Conservation (phyloP, 2,797 vertebrate species). For the Spinibarbus caldwelli region DNA sequence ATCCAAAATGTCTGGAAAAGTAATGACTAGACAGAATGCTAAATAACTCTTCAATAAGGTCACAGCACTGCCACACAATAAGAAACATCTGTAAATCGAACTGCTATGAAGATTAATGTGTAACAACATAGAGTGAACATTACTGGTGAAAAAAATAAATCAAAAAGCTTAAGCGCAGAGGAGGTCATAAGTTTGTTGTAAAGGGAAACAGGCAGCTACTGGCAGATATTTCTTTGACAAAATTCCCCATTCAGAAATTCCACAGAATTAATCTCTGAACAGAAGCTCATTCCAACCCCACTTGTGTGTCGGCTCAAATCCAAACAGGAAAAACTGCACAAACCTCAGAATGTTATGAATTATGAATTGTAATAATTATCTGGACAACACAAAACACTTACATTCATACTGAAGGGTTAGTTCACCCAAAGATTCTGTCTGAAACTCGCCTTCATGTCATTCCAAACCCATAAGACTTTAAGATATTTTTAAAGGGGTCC, state of each 20-base stretch:
- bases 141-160: not conserved
- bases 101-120: conserved; percentile 4
- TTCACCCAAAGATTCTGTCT: not conserved
- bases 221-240: not conserved
- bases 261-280: conserved; percentile 8
- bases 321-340: not conserved
- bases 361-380: not conserved
- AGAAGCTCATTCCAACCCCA: not conserved
- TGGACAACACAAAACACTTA: not conserved
- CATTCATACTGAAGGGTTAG: not conserved
- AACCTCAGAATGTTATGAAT: not conserved
- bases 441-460: not conserved
- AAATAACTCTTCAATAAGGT: conserved; percentile 18
- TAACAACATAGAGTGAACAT: not conserved
- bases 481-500: too few species aligned
- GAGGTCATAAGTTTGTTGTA: not conserved
- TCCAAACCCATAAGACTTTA: not conserved
- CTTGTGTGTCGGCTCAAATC: not conserved
- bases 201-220: not conserved
- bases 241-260: conserved; percentile 2
- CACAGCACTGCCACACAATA: not conserved
- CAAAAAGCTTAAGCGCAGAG: not conserved
- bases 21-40: not conserved
- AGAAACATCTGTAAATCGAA: not conserved
- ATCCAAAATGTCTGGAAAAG: not conserved